phyloP scores from a whole-genome alignment of 2,888 invertebrate species.

The Daptonema setosum region DNA sequence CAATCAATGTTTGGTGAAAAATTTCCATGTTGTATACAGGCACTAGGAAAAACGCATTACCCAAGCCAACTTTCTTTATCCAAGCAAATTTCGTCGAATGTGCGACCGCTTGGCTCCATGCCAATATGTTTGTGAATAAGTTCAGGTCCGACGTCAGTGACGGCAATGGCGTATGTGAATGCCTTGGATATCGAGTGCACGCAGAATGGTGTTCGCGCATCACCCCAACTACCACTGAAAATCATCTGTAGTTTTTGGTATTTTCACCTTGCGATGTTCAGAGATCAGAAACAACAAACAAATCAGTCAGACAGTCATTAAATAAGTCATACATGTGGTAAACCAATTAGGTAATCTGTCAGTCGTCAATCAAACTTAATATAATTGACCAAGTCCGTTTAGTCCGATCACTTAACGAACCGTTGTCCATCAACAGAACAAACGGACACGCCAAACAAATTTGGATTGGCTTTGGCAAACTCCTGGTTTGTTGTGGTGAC shows the following conservation, averaged over 20 bases:
- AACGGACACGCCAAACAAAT: not conserved
- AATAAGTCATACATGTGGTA: no score
- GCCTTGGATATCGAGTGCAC: conserved; percentile 68
- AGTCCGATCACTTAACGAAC: not conserved
- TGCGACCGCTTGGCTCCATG: conserved; percentile 57
- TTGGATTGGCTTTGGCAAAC: not conserved
- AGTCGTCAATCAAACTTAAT: no score
- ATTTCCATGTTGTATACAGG: no score
- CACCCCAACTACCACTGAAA: conserved; percentile 39
- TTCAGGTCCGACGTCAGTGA: conserved; percentile 68
- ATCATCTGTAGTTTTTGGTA: not conserved
- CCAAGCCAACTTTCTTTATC: conserved; percentile 54
- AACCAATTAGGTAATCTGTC: no score
- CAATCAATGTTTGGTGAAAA: no score
- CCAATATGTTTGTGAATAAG: conserved; percentile 82
- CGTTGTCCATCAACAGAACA: not conserved
- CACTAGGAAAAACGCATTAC: not conserved
- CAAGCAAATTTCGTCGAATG: conserved; percentile 79
- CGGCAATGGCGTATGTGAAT: conserved; percentile 72
- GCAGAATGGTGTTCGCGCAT: conserved; percentile 70
- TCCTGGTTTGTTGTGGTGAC: not conserved
- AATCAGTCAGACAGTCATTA: no score
- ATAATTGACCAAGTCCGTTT: no score
- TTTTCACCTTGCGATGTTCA: no score
- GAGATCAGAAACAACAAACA: no score